Evolutionary conservation across 2,888 invertebrate species (phyloP).

Genomic region (Pantelozetes paolii): DNA sequence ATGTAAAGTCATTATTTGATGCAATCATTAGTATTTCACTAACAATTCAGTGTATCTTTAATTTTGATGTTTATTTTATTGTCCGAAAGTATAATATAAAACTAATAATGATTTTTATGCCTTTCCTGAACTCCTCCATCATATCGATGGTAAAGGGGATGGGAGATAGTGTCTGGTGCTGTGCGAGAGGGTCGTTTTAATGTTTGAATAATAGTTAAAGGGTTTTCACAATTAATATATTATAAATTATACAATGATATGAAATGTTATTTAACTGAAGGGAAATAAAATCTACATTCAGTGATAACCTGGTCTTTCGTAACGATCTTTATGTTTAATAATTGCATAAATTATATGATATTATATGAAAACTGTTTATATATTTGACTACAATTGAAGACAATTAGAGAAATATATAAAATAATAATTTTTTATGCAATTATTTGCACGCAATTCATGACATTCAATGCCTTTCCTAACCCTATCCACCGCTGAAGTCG

Average conservation of each 20-base stretch:
- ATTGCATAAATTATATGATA: neutral
- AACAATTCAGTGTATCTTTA: neutral
- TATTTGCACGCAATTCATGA: constrained; percentile 6
- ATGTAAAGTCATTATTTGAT: too few relatives aligned
- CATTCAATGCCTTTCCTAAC: neutral
- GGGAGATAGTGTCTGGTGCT: too few relatives aligned
- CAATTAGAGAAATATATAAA: neutral
- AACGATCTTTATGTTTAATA: neutral
- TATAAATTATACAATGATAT: constrained; percentile 11
- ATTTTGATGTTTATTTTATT: constrained; percentile 18
- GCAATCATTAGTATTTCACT: neutral
- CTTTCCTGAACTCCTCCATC: too few relatives aligned
- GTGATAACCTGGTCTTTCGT: neutral
- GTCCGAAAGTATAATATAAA: neutral
- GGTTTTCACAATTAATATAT: neutral
- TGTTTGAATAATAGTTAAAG: neutral
- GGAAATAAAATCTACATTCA: neutral
- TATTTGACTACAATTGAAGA: neutral
- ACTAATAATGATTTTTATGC: constrained; percentile 4
- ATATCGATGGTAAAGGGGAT: too few relatives aligned
- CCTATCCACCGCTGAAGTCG: neutral
- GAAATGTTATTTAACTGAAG: neutral
- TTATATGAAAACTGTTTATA: neutral
- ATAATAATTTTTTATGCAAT: neutral
- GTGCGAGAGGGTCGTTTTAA: neutral